phyloP scores from a whole-genome alignment of 2,888 invertebrate genomes.

The Brachypterus glaber region DNA sequence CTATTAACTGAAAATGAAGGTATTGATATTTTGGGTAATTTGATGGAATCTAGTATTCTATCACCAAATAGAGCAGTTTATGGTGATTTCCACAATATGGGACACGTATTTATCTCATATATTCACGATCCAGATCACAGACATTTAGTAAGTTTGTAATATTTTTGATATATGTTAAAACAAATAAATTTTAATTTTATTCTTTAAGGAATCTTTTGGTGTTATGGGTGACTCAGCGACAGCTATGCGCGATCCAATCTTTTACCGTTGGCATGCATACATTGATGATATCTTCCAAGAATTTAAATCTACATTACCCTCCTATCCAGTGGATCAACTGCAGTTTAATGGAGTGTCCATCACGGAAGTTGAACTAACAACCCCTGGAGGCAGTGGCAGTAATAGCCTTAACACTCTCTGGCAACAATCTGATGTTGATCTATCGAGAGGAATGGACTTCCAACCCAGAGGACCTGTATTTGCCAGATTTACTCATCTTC shows the following conservation, averaged over 20 bases:
- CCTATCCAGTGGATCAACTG: constrained; percentile 53
- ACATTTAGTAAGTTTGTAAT: too few species aligned
- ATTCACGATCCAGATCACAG: constrained; percentile 73
- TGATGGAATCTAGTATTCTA: constrained; percentile 63
- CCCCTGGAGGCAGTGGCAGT: constrained; percentile 40
- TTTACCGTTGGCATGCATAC: constrained; percentile 78
- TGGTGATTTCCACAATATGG: constrained; percentile 75
- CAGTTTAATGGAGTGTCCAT: constrained; percentile 56
- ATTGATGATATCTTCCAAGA: constrained; percentile 69
- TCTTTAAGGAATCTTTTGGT: constrained; percentile 70
- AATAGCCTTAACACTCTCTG: constrained; percentile 50
- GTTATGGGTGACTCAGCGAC: constrained; percentile 78
- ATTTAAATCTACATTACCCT: constrained; percentile 58
- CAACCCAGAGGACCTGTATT: constrained; percentile 64
- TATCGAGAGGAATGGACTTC: constrained; percentile 75
- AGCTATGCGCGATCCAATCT: constrained; percentile 79
- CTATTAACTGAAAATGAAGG: constrained; percentile 57
- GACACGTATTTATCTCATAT: constrained; percentile 67
- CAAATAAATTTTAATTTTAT: too few species aligned
- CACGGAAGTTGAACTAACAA: constrained; percentile 45
- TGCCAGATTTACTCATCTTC: constrained; percentile 66
- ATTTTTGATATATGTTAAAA: too few species aligned
- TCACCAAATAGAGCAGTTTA: constrained; percentile 62
- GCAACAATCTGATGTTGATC: constrained; percentile 69
- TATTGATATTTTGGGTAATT: constrained; percentile 70